phyloP scores from a whole-genome alignment of 2,888 invertebrate species.

The Acronicta alni region DNA sequence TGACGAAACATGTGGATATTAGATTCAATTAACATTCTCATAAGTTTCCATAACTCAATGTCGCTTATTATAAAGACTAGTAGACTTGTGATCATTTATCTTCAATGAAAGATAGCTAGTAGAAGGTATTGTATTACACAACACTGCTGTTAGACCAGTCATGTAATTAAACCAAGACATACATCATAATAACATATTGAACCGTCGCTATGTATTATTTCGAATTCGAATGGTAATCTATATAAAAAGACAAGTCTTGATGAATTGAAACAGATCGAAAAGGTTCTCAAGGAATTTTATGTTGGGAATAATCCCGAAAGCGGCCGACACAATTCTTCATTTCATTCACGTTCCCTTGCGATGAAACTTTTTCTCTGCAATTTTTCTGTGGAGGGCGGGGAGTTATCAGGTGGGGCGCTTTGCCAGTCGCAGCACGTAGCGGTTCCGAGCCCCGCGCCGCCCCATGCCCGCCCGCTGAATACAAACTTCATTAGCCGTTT shows the following conservation, averaged over 20 bases:
- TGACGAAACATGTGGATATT: background rate
- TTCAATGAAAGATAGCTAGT: slow-evolving; percentile 10
- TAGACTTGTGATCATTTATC: slow-evolving; percentile 18
- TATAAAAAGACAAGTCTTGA: slow-evolving; percentile 70
- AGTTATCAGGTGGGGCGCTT: slow-evolving; percentile 87
- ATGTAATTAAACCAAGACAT: background rate
- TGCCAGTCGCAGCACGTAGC: slow-evolving; percentile 86
- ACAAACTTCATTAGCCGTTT: slow-evolving; percentile 90
- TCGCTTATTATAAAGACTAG: slow-evolving; percentile 17
- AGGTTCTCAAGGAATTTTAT: slow-evolving; percentile 82
- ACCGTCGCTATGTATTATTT: slow-evolving; percentile 3
- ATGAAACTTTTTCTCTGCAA: slow-evolving; percentile 90
- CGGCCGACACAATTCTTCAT: slow-evolving; percentile 88
- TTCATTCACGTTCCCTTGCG: slow-evolving; percentile 89
- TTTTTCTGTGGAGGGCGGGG: slow-evolving; percentile 87
- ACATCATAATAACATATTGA: background rate
- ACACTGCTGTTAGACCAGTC: background rate
- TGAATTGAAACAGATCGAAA: slow-evolving; percentile 86
- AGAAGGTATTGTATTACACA: slow-evolving; percentile 2
- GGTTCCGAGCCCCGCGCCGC: slow-evolving; percentile 74
- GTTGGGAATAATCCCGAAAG: slow-evolving; percentile 87
- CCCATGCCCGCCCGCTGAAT: slow-evolving; percentile 84
- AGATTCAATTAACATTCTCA: slow-evolving; percentile 23
- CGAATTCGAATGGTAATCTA: slow-evolving; percentile 29
- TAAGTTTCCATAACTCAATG: slow-evolving; percentile 28